Evolutionary conservation across 2,797 vertebrate genomes (phyloP).

Genomic region (Paedocypris micromegethes): DNA sequence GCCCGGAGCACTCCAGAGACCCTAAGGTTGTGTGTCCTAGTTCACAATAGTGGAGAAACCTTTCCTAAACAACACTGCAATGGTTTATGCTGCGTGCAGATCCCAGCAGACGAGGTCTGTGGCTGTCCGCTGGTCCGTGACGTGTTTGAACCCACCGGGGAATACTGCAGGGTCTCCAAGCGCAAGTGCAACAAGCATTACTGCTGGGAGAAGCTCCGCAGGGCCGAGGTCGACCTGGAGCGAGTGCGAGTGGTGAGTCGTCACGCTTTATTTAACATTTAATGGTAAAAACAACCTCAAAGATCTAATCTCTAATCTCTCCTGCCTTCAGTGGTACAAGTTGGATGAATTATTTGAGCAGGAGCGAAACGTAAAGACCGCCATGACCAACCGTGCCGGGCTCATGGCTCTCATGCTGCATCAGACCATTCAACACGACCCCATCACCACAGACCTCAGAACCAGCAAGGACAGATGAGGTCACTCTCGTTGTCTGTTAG

Average conservation of each 20-base stretch:
- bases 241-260: conserved; percentile 79
- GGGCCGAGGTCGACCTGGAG: conserved; percentile 88
- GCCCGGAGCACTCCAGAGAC: conserved; percentile 85
- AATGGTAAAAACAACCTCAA: too few species aligned
- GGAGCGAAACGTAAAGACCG: conserved; percentile 84
- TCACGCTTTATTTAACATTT: too few species aligned
- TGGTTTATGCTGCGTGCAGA: conserved; percentile 65
- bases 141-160: conserved; percentile 85
- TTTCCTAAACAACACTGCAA: too few species aligned
- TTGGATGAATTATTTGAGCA: conserved; percentile 90
- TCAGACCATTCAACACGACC: conserved; percentile 90
- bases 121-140: conserved; percentile 89
- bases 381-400: conserved; percentile 86
- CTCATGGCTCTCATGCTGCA: conserved; percentile 88
- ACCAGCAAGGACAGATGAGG: conserved; percentile 73
- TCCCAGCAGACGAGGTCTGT: conserved; percentile 86
- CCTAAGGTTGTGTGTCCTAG: conserved; percentile 77
- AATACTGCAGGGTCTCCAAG: conserved; percentile 88
- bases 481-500: conserved; percentile 3
- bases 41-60: too few species aligned
- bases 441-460: conserved; percentile 81
- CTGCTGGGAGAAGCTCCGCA: conserved; percentile 89
- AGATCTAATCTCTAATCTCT: too few species aligned
- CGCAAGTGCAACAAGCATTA: conserved; percentile 90
- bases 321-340: conserved; percentile 81